Base-by-base conservation (phyloP, 2,797 vertebrate genomes). In the Antennarius maculatus region DNA sequence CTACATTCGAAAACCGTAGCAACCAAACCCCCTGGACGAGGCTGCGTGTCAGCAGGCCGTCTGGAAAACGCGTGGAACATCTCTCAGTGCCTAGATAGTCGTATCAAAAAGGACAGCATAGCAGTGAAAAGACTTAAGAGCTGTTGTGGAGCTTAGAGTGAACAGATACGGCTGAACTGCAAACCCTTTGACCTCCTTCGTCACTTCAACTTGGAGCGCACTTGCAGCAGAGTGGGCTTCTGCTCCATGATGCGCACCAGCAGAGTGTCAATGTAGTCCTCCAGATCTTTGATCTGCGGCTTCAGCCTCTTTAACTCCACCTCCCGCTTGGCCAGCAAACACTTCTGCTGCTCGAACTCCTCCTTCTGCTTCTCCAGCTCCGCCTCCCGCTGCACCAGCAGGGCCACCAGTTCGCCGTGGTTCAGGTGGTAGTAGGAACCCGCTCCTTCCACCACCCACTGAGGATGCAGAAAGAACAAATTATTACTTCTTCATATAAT, bases 161-260 rank as follows among this genome's bases (percentile, higher is more conserved):
- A 78, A 61, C 51, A 23, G 71, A 79, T 77, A 69, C 56, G 51
- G 64, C 64, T 37, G 34, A 28, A 60, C 51, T 64, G 67, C 51
- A 58, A 41, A 57, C 64, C 52, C 69, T 46, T n/a, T 46, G 43
- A 17, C 41, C 70, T 8, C 82, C 80, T 10, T 39, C 15, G 71
- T 94, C 92, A 89, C 84, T 88, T 93, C 68, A 73, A 81, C 92
- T 90, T 96, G 90, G 0, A 90, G 84, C 93, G 88, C 64, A 97
- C 96, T 91, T 99, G 98, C 84, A 99, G 94, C 68, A 99, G 93
- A 0, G 95, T 95, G 28, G 98, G 98, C 0, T 95, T 98, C 79
- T 97, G 95, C 79, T 99, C 97, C 96, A 99, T 99, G 92, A 99
- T 98, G 84, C 95, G 96, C 74, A 99, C 96, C 80, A 99, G 93